phyloP scores from a whole-genome alignment of 2,797 vertebrate genomes.

The Monodelphis domestica region DNA sequence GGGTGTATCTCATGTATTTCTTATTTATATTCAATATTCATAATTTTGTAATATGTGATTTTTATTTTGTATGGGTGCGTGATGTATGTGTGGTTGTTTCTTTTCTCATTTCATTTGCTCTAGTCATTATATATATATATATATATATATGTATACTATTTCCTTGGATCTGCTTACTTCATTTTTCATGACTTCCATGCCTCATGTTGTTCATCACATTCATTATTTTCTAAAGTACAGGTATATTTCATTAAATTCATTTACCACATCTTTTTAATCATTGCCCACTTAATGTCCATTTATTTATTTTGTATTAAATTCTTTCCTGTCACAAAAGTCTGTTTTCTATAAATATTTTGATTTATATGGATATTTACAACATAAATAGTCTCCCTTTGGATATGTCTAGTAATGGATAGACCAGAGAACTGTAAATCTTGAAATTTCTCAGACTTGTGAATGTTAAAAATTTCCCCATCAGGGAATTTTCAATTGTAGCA shows the following conservation, averaged over 20 bases:
- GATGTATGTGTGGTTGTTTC: neutral
- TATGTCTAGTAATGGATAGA: neutral
- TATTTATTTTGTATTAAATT: neutral
- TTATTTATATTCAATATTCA: neutral
- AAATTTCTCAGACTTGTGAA: too few species aligned
- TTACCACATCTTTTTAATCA: neutral
- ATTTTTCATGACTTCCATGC: neutral
- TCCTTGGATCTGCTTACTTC: neutral
- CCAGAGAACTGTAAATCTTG: too few species aligned
- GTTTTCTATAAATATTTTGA: neutral
- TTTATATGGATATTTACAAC: neutral
- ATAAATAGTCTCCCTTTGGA: neutral
- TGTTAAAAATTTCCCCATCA: too few species aligned
- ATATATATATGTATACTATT: too few species aligned
- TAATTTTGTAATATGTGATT: neutral
- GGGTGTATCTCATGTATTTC: neutral
- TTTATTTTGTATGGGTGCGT: neutral
- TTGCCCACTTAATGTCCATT: neutral
- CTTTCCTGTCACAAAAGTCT: neutral
- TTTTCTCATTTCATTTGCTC: neutral
- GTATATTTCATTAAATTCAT: neutral
- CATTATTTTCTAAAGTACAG: neutral
- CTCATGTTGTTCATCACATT: neutral
- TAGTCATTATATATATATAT: neutral
- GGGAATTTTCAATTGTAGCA: too few species aligned